Evolutionary conservation across 2,888 invertebrate genomes (phyloP), one percentile per base, ranked within the genome.

Genomic region (Liodrosophila aerea): DNA sequence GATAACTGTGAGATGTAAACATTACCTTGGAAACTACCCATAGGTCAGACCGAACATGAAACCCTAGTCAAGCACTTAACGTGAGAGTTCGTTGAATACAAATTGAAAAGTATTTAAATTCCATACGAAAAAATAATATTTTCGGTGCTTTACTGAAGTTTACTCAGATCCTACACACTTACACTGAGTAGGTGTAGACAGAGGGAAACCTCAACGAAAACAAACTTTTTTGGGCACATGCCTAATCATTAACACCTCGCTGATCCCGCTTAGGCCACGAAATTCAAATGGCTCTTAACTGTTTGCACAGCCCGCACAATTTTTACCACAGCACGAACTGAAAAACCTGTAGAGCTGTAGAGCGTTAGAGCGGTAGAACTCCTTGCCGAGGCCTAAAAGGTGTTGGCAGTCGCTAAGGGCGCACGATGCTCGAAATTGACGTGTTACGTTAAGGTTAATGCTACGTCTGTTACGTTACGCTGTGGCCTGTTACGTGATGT

Each of bases 161-260:
- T 45, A 11, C 18, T 15, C 9, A 49, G 7, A 13, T 36, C 7
- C 13, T 12, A 39, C 51, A 31, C 3, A 18, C n/a, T 13, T 3
- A 18, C 56, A 56, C n/a, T n/a, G n/a, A n/a, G n/a, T 56, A 36
- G 54, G 33, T 41, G 33, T 54, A 52, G 49, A 15, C 5, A 15
- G 18, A 22, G 22, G 22, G 5, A 31, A 22, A 46, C 16, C 33
- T 27, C 47, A 53, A 37, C 36, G 33, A 12, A 50, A 63, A 58
- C 47, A 41, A 40, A 40, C 46, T 22, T 22, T 22, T 22, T 22
- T 22, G 22, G 22, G 22, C 5, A 22, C 22, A 22, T 4, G 67
- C 52, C 41, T 41, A 70, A 67, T 74, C 77, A 69, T 81, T 81
- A 81, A 81, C 81, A 76, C 71, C 74, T 73, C 54, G 56, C 53